These are phyloP conservation scores for Synergus umbraculus DNA, from an alignment of 2,888 invertebrate species.

Conservation along the genomic window DNA sequence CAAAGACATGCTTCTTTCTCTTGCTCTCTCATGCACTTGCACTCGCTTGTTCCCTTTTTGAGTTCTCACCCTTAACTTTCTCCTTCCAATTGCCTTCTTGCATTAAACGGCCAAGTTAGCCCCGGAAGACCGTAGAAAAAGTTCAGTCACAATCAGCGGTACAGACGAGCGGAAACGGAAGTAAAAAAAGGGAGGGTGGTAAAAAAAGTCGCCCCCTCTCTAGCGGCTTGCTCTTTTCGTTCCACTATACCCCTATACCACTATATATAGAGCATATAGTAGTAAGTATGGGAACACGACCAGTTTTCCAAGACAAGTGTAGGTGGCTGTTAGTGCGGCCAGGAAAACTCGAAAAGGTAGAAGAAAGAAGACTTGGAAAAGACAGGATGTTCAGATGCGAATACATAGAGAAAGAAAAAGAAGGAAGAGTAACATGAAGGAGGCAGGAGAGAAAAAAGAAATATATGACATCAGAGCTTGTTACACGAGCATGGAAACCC, in stretches of 20 bases:
- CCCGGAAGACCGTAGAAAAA: slow-evolving; percentile 60
- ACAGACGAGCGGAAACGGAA: slow-evolving; percentile 40
- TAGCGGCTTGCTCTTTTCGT: slow-evolving; percentile 31
- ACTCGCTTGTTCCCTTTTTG: slow-evolving; percentile 5
- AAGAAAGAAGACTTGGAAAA: slow-evolving; percentile 36
- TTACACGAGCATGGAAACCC: slow-evolving; percentile 62
- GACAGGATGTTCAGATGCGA: slow-evolving; percentile 44
- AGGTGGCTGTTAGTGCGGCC: slow-evolving; percentile 53
- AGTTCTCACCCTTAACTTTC: slow-evolving; percentile 22
- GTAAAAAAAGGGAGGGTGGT: slow-evolving; percentile 42
- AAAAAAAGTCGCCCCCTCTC: slow-evolving; percentile 27
- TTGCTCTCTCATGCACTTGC: background rate
- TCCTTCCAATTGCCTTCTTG: slow-evolving; percentile 24
- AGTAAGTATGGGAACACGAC: slow-evolving; percentile 28
- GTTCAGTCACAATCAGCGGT: slow-evolving; percentile 66
- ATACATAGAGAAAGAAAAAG: slow-evolving; percentile 41
- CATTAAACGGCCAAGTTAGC: slow-evolving; percentile 64
- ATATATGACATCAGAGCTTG: slow-evolving; percentile 57
- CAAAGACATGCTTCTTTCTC: background rate
- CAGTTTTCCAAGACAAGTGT: slow-evolving; percentile 50
- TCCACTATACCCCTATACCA: background rate
- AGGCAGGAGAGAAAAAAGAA: slow-evolving; percentile 56
- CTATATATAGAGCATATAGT: background rate
- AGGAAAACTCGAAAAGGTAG: slow-evolving; percentile 26
- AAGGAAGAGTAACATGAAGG: slow-evolving; percentile 46